A percentile compares a stretch with the other conserved stretches of the same genome.
Conservation (phyloP, 2,113 vertebrate genomes). For the Todiramphus saurophagus region DNA sequence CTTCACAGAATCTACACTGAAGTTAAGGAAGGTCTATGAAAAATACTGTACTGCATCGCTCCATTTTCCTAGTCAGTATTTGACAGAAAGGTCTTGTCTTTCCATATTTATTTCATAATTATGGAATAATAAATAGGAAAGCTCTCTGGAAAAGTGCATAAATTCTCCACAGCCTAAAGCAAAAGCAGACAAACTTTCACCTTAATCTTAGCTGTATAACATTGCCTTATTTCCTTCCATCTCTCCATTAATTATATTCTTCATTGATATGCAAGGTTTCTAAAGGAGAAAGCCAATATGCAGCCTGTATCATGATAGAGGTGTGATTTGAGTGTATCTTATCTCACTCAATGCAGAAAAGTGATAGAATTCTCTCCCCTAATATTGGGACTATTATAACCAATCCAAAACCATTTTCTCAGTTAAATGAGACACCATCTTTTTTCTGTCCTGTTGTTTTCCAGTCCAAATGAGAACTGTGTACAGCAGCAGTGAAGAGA, state of each 20-base stretch:
- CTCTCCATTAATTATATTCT: not conserved
- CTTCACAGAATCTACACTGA: not conserved
- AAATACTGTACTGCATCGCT: not conserved
- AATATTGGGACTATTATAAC: not conserved
- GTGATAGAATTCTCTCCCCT: constrained; percentile 13
- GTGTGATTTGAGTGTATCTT: not conserved
- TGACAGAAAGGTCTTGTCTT: not conserved
- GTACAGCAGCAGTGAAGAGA: not conserved
- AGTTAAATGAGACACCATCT: not conserved
- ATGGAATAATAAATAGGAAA: not conserved
- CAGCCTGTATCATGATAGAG: not conserved
- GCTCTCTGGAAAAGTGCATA: not conserved
- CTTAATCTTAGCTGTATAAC: not conserved
- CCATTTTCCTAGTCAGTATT: not conserved
- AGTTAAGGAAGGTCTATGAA: not conserved
- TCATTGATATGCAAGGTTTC: constrained; percentile 12
- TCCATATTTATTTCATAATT: not conserved
- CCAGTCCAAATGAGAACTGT: not conserved
- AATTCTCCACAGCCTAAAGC: not conserved
- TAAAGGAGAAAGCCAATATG: not conserved
- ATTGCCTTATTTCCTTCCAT: constrained; percentile 17
- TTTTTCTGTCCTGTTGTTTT: not conserved
- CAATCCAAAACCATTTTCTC: not conserved
- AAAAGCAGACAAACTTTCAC: not conserved
- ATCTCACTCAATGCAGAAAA: constrained; percentile 13